Conservation (phyloP, 2,113 vertebrate species). For the Petrocephalus zakoni region DNA sequence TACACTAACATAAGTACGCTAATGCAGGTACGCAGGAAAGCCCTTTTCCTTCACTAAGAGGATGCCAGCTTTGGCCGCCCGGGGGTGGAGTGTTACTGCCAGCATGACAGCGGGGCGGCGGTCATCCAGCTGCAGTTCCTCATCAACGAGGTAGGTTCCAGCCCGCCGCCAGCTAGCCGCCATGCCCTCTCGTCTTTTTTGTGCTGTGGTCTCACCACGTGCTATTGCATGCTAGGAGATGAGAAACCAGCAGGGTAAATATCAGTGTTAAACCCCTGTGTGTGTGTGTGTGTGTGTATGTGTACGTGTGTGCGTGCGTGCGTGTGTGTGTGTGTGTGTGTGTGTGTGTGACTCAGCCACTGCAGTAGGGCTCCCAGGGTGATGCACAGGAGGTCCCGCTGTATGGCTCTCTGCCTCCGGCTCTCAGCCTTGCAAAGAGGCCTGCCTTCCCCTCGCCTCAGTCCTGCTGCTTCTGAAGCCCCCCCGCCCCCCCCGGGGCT, state of each 20-base stretch:
- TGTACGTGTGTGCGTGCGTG: background rate
- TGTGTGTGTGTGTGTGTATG: background rate
- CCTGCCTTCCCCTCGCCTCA: background rate
- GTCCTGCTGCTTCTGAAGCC: background rate
- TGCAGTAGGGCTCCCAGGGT: background rate
- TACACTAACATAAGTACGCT: background rate
- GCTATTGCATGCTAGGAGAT: background rate
- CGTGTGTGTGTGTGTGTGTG: background rate
- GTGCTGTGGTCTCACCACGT: background rate
- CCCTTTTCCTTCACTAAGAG: slow-evolving; percentile 70
- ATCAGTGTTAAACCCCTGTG: background rate
- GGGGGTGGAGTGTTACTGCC: slow-evolving; percentile 96
- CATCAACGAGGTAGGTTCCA: slow-evolving; percentile 73
- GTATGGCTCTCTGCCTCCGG: background rate
- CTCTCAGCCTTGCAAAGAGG: background rate
- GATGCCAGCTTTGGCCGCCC: slow-evolving; percentile 86
- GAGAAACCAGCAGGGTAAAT: background rate
- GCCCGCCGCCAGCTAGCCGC: background rate
- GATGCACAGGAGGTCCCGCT: background rate
- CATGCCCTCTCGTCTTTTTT: background rate
- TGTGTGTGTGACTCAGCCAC: background rate
- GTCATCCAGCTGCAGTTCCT: slow-evolving; percentile 98
- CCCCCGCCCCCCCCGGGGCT: background rate
- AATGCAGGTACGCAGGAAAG: background rate
- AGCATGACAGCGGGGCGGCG: slow-evolving; percentile 88